Base-by-base conservation (phyloP, 2,113 vertebrate species). In the Tretioscincus oriximinensis region DNA sequence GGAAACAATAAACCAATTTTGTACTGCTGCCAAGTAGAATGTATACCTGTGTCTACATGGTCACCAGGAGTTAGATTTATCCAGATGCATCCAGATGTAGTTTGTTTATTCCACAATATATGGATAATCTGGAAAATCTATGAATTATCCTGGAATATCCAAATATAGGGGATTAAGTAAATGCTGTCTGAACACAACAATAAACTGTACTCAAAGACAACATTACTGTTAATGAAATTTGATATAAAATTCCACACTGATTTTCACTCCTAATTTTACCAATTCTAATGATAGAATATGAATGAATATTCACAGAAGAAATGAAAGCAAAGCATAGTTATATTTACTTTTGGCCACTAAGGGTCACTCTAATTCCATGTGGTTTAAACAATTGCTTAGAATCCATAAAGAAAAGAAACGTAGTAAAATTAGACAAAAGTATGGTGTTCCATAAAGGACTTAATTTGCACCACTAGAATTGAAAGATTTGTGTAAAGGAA, bases 281-380 rank as follows among this genome's bases (percentile, higher is more conserved):
- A 24, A 2, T 58, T 58, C 76, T 45, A n/a, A 20, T 12, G 11
- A 65, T 63, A 24, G 22, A 74, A 81, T 58, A n/a, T 54, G 65
- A 69, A 35, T 28, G 69, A 14, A 22, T 54, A 51, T 58, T 18
- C 54, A 58, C 4, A 18, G 47, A 73, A 2, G 28, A 81, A 73
- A 58, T 41, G 10, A 63, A 63, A 63, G 28, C 9, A 76, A 61
- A 76, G n/a, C 14, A 70, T 82, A 81, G 22, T 14, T 76, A 71
- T 90, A 31, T n/a, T 47, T 79, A 70, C 1, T 18, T 87, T 28
- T 89, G 82, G 83, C 93, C 93, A 94, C 91, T 87, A 65, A 80
- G 92, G 92, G 93, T 92, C 94, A 92, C 91, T 82, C 82, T 93
- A 79, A 54, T 84, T 65, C 85, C 73, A 86, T 6, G 47, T 29